Base-by-base conservation (phyloP, 2,797 vertebrate species). In the Sebastes matsubarae region DNA sequence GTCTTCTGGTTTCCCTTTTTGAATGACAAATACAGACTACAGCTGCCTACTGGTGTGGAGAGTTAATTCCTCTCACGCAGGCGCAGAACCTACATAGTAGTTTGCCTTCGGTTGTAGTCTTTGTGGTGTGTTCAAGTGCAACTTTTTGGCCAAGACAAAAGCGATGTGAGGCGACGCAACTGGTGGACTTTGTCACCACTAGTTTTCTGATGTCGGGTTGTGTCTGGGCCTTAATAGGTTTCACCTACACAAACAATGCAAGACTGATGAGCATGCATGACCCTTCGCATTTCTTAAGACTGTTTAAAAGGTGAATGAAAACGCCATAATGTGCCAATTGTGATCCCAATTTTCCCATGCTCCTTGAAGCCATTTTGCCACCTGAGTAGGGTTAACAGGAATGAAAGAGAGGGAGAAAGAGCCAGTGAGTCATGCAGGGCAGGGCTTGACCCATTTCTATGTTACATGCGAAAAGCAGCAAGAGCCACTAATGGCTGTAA, bases 401-500 rank as follows among this genome's bases (percentile, higher is more conserved):
- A 85, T 74, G 63, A 89, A 87, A 91, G 78, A 34, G 68, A 85
- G 74, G 69, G 81, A 81, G 55, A 87, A 87, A 81, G 78, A 81
- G 77, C 78, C 85, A 84, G 86, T 88, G 91, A 93, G 90, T 91
- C 92, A 92, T 79, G 80, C 88, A 89, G 84, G 87, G 82, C 87
- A 93, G 80, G 87, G 87, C 91, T 91, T 95, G 94, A 96, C 94
- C 94, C 84, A 93, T 90, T 92, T 94, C 92, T 93, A 94, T 94
- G 93, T 95, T 93, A 95, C 94, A 94, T 91, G 92, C 29, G 76
- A 92, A 95, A 90, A 91, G 92, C 88, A 93, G 88, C 77, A 71
- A 93, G 92, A 91, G 88, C 91, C 92, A 83, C 93, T 95, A 95
- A 96, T 95, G 93, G 93, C 92, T 90, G 84, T 95, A 96, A 95